These are phyloP conservation scores for Zaprionus bogoriensis DNA, from an alignment of 2,888 invertebrate genomes.

Conservation along the genomic window DNA sequence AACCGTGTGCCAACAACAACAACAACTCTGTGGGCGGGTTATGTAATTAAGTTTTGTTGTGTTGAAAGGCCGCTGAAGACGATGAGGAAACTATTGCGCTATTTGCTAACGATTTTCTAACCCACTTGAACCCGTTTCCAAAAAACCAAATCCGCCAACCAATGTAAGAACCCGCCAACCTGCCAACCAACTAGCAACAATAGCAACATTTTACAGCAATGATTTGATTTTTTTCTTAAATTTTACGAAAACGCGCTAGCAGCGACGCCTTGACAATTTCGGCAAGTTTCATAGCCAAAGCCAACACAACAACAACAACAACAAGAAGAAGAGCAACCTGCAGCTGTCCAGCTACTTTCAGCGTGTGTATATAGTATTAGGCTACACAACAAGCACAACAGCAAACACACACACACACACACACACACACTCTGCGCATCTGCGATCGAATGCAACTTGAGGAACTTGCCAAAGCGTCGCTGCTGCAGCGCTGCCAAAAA, in stretches of 20 bases:
- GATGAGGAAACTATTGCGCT: too few relatives aligned
- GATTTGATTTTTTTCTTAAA: conserved; percentile 82
- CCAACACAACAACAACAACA: conserved; percentile 27
- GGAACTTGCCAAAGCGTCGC: conserved; percentile 80
- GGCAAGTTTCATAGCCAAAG: conserved; percentile 62
- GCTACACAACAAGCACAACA: conserved; percentile 21
- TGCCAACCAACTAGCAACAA: neutral
- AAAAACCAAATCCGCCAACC: conserved; percentile 1
- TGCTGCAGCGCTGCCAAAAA: conserved; percentile 64
- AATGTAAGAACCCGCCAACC: too few relatives aligned
- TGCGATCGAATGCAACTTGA: conserved; percentile 54
- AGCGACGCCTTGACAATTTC: conserved; percentile 79
- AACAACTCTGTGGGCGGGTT: conserved; percentile 27
- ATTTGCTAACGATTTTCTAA: conserved; percentile 25
- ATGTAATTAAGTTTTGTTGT: conserved; percentile 46
- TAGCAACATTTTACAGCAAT: conserved; percentile 64
- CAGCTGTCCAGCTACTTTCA: too few relatives aligned
- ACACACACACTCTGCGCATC: conserved; percentile 12
- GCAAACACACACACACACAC: too few relatives aligned
- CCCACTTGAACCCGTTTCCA: conserved; percentile 16
- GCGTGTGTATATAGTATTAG: conserved; percentile 15
- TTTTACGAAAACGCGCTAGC: conserved; percentile 68
- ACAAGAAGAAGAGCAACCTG: conserved; percentile 3
- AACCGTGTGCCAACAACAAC: too few relatives aligned
- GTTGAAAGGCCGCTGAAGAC: neutral